These are phyloP conservation scores for Paraescarpia echinospica DNA, from an alignment of 1,140 invertebrate genomes.

Conservation along the genomic window DNA sequence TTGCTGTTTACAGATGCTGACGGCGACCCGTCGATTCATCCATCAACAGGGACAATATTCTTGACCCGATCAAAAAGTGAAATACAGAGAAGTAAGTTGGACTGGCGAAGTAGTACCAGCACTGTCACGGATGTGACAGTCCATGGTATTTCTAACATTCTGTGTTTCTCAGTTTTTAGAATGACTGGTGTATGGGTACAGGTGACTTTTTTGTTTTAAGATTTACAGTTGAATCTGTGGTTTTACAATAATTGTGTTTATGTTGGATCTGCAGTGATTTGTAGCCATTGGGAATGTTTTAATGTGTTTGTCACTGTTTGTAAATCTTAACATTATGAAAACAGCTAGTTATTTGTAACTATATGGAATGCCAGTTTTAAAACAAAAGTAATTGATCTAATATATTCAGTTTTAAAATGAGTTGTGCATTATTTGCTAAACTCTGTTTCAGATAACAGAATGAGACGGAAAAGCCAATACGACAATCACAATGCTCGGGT, in stretches of 20 bases:
- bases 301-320: no score
- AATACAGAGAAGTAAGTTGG: slow-evolving; percentile 72
- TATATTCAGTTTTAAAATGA: not conserved
- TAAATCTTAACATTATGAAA: no score
- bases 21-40: slow-evolving; percentile 93
- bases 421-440: not conserved
- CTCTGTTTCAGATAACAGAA: slow-evolving; percentile 74
- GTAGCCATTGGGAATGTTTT: no score
- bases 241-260: no score
- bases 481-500: slow-evolving; percentile 58
- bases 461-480: slow-evolving; percentile 87
- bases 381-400: no score
- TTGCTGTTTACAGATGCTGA: slow-evolving; percentile 72
- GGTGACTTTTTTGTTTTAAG: no score
- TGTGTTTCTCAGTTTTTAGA: not conserved
- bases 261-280: no score
- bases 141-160: not conserved
- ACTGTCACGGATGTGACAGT: not conserved
- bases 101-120: not conserved
- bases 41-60: slow-evolving; percentile 91
- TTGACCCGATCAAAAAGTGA: slow-evolving; percentile 90
- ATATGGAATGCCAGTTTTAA: no score
- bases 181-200: not conserved
- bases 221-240: no score
- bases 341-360: no score